Percentiles rank a stretch among this genome's conserved stretches.
These are phyloP conservation scores for Prosopocoilus inquinatus DNA, from an alignment of 2,888 invertebrate species.

Conservation along the genomic window DNA sequence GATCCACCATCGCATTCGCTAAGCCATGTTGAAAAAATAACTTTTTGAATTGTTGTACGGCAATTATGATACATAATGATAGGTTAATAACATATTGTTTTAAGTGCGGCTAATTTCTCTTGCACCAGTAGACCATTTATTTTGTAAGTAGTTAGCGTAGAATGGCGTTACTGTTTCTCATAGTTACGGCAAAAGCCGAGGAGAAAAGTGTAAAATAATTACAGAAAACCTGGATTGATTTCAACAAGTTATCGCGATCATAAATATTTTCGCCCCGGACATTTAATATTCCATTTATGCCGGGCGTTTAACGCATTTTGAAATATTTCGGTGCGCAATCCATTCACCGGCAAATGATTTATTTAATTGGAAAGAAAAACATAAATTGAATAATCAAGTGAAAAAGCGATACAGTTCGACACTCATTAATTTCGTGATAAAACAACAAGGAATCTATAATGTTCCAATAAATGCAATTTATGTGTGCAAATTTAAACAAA, in stretches of 20 bases:
- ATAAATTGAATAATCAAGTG: conserved; percentile 5
- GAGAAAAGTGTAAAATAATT: not conserved
- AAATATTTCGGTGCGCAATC: no score
- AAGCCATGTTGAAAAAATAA: no score
- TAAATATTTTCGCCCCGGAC: not conserved
- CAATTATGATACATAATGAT: no score
- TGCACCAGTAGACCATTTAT: no score
- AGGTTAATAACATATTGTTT: no score
- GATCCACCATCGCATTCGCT: no score
- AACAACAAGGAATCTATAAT: conserved; percentile 36
- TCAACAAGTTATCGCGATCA: not conserved
- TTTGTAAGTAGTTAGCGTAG: no score
- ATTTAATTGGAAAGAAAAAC: conserved; percentile 3
- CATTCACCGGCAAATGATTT: not conserved
- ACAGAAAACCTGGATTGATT: not conserved
- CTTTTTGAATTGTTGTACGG: no score
- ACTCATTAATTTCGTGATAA: conserved; percentile 14
- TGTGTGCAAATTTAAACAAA: conserved; percentile 47
- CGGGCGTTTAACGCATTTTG: not conserved
- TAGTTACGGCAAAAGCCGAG: not conserved
- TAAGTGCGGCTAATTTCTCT: no score
- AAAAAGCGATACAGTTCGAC: conserved; percentile 6
- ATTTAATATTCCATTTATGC: not conserved
- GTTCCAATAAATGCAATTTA: conserved; percentile 41
- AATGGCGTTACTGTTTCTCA: no score